Evolutionary conservation across 2,888 invertebrate genomes (phyloP).

Genomic region (Panopea generosa): DNA sequence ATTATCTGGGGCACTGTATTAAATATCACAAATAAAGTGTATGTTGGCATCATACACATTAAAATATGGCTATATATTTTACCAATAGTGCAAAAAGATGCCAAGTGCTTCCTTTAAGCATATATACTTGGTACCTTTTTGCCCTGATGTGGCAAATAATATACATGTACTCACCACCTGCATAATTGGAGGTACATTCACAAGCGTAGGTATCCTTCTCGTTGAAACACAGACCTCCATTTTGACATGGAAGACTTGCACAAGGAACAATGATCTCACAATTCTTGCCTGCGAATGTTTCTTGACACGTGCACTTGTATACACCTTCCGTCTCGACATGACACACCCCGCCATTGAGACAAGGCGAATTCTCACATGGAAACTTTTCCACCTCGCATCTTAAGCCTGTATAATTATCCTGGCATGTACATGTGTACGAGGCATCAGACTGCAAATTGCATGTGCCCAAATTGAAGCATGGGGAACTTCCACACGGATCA

Average conservation of each 20-base stretch:
- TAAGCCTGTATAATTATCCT: conserved; percentile 56
- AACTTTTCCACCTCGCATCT: conserved; percentile 65
- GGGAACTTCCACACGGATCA: conserved; percentile 63
- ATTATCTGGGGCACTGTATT: too few species aligned
- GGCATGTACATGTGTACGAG: conserved; percentile 62
- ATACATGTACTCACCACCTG: too few species aligned
- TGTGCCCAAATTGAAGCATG: conserved; percentile 64
- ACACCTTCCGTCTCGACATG: conserved; percentile 24
- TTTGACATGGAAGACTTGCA: conserved; percentile 57
- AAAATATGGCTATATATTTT: too few species aligned
- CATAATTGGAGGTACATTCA: conserved; percentile 56
- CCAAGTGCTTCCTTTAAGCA: too few species aligned
- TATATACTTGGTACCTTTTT: too few species aligned
- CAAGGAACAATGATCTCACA: conserved; percentile 63
- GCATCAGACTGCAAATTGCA: conserved; percentile 50
- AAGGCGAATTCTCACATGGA: conserved; percentile 76
- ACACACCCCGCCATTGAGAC: conserved; percentile 74
- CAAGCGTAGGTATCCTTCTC: conserved; percentile 56
- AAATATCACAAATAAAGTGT: too few species aligned
- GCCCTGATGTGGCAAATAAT: too few species aligned
- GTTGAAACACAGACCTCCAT: conserved; percentile 54
- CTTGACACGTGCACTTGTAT: conserved; percentile 59
- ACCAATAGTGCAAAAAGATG: too few species aligned
- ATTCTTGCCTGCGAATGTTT: conserved; percentile 57
- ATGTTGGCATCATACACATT: too few species aligned